Evolutionary conservation across 2,888 invertebrate genomes (phyloP), one percentile per base, ranked within the genome.

Genomic region (Microplitis deprimator): DNA sequence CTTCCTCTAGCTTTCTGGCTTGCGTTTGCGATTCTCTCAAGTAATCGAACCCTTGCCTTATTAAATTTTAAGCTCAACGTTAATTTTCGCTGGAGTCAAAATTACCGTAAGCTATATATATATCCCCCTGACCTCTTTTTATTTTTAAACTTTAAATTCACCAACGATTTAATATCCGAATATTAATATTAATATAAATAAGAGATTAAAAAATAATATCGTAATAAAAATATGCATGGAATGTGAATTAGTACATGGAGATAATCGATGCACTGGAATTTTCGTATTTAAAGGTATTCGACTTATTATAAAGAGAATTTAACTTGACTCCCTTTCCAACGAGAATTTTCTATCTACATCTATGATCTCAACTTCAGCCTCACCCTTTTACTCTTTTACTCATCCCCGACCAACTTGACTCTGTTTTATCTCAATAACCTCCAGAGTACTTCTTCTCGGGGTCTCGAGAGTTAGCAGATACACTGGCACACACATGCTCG

Each of bases 231-330:
- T 77, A 78, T 67, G 82, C 73, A 38, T 59, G 81, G 83, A 85
- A 85, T 85, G 84, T 81, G 81, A 83, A 86, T 86, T 83, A 84
- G 82, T 80, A 85, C 82, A 85, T 82, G 75, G 82, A 20, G 84
- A 86, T 85, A 86, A 85, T 86, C 85, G 83, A 85, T 83, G 77
- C 76, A 77, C 76, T 79, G 81, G 81, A 80, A 84, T 84, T 81
- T 79, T 5, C 82, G 77, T 81, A 83, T 81, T 85, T 84, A 82
- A 83, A 84, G 83, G 82, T 81, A 85, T 83, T 79, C 81, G 80
- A 79, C 80, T 80, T 83, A 84, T 84, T 82, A 85, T 82, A 82
- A 84, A 80, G 62, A 75, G 62, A 75, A 80, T 75, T 68, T 50
- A 50, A 50, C 50, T 8, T 50, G 50, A 50, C 13, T 69, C 78